These are phyloP conservation scores for Cisticola juncidis DNA, from an alignment of 2,113 vertebrate species.

Conservation along the genomic window DNA sequence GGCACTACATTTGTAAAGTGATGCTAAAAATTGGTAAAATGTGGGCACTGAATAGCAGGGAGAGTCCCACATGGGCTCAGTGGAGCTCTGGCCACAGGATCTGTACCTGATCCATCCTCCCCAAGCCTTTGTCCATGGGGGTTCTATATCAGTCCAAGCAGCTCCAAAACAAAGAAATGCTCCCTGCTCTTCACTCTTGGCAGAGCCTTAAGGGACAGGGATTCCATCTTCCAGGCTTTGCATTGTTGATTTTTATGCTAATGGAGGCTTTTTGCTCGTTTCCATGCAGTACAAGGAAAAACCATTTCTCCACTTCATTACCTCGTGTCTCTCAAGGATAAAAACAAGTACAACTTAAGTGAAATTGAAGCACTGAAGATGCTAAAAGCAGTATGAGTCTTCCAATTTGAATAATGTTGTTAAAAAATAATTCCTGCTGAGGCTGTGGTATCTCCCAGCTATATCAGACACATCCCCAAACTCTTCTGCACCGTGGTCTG, in stretches of 20 bases:
- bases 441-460: neutral
- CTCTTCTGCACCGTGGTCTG: neutral
- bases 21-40: neutral
- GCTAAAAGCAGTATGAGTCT: neutral
- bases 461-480: neutral
- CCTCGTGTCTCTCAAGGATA: neutral
- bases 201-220: neutral
- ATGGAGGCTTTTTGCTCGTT: neutral
- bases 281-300: neutral
- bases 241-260: neutral
- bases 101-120: neutral
- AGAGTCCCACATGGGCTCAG: rapidly evolving
- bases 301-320: neutral
- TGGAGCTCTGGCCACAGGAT: neutral
- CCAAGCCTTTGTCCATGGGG: neutral
- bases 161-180: neutral
- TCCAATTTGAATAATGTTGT: neutral
- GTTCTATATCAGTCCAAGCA: neutral
- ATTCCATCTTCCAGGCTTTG: neutral
- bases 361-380: neutral
- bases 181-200: neutral
- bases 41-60: neutral
- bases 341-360: neutral
- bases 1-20: neutral
- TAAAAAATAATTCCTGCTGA: neutral